A percentile compares a stretch with the other conserved stretches of the same genome.
Evolutionary conservation across 2,797 vertebrate genomes (phyloP).

Genomic region (Enteromius fasciolatus): DNA sequence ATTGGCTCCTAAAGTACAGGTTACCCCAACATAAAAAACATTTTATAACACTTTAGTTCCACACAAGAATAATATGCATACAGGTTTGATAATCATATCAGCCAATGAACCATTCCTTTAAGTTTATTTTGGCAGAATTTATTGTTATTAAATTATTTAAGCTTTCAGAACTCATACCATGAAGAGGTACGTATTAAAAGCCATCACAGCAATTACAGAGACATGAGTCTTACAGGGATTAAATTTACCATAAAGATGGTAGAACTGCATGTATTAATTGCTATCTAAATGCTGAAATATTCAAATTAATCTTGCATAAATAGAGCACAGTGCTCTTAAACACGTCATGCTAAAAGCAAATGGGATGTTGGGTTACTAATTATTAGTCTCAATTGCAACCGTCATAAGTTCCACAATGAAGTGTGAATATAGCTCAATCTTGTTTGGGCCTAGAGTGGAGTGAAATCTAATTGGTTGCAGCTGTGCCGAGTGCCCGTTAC

Average conservation of each 20-base stretch:
- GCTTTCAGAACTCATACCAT: constrained; percentile 54
- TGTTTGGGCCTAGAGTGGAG: constrained; percentile 37
- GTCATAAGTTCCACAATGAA: constrained; percentile 58
- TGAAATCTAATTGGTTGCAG: constrained; percentile 51
- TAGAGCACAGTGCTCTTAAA: constrained; percentile 73
- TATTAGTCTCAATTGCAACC: constrained; percentile 77
- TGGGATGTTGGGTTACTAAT: constrained; percentile 75
- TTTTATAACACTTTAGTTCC: not conserved
- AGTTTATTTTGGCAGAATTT: not conserved
- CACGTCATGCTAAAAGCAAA: constrained; percentile 67
- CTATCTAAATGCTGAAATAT: constrained; percentile 74
- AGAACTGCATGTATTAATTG: constrained; percentile 69
- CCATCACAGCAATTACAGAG: constrained; percentile 60
- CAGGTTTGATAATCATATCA: not conserved
- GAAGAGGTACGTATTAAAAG: constrained; percentile 53
- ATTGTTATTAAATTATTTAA: constrained; percentile 21
- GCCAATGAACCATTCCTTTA: not conserved
- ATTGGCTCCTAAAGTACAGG: not conserved
- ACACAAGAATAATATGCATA: not conserved
- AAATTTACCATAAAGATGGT: constrained; percentile 61
- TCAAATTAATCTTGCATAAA: constrained; percentile 72
- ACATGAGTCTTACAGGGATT: constrained; percentile 53
- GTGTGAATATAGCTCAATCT: constrained; percentile 49
- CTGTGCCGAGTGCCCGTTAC: constrained; percentile 43
- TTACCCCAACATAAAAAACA: not conserved